Base-by-base conservation (phyloP, 1,140 invertebrate species). In the Brevipalpus yothersi region DNA sequence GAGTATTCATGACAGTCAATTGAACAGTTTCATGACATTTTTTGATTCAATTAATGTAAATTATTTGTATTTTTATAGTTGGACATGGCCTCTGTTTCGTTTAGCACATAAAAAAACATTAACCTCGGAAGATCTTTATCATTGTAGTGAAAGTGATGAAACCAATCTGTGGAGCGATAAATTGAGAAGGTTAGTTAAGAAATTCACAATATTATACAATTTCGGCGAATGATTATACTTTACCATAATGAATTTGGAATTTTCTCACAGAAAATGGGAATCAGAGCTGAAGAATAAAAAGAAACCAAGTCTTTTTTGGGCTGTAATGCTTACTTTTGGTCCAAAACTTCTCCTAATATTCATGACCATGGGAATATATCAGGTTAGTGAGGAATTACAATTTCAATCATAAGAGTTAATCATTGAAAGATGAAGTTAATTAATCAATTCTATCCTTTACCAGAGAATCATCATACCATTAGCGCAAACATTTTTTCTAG, bases 251-350 rank as follows among this genome's bases (percentile, higher is more conserved):
- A 3, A 15, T 17, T 45, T 2, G n/a, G n/a, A n/a, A n/a, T 45
- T 45, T 15, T 13, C 31, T 39, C 5, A 15, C 5, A 40, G 13
- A 60, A 53, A 45, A 56, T 65, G 63, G 65, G 65, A 63, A 56
- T 63, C 7, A 59, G 31, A 59, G 47, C 60, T 65, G 45, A 13
- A 65, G 51, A 60, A 58, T 4, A 61, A 62, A 23, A 56, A 60
- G 41, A 56, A 61, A 17, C 63, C 65, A 13, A 66, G 62, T 61
- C 56, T 66, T 39, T 15, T 58, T 7, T 56, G 54, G 43, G 65
- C 65, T 5, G 43, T 62, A 2, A 41, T 62, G 21, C 10, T 59
- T 53, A 58, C 49, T 0, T 66, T 65, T 60, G 60, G 61, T 42
- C 47, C 49, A 41, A 13, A 17, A n/a, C n/a, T 19, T 17, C 10